These are phyloP conservation scores for Zoanthus solanderi DNA, from an alignment of 92 coral and sea anemone genomes.

Conservation along the genomic window DNA sequence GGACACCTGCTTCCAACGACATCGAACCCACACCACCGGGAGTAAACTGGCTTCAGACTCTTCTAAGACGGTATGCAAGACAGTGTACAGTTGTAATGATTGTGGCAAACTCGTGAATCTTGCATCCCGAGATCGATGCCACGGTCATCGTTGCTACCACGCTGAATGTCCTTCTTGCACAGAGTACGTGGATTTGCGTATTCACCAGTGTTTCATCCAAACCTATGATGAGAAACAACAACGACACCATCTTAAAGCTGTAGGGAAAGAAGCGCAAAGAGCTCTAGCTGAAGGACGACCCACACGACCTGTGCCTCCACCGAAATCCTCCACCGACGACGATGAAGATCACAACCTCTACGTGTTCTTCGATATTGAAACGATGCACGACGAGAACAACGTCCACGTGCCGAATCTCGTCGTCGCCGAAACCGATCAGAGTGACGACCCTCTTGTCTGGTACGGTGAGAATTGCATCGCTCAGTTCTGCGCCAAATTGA, in stretches of 20 bases:
- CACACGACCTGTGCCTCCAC: no score
- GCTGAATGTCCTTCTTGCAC: conserved; percentile 37
- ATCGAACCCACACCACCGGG: background rate
- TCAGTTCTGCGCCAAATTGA: no score
- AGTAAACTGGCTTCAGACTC: background rate
- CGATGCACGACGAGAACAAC: no score
- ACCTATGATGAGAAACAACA: background rate
- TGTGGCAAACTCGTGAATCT: conserved; percentile 9
- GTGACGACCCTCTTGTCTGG: no score
- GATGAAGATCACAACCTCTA: no score
- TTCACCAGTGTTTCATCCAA: conserved; percentile 26
- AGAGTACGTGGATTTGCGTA: background rate
- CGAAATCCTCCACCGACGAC: no score
- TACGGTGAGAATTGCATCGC: no score
- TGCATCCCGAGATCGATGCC: background rate
- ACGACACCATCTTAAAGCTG: background rate
- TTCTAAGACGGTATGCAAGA: background rate
- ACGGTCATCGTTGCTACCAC: conserved; percentile 23
- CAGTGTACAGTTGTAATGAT: background rate
- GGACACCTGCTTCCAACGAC: background rate
- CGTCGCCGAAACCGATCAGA: no score
- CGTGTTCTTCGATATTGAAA: no score
- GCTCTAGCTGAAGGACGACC: no score
- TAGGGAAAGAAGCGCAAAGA: background rate
- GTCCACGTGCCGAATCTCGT: no score